These are phyloP conservation scores for Dasyurus viverrinus DNA, from an alignment of 2,113 vertebrate genomes.

Conservation along the genomic window DNA sequence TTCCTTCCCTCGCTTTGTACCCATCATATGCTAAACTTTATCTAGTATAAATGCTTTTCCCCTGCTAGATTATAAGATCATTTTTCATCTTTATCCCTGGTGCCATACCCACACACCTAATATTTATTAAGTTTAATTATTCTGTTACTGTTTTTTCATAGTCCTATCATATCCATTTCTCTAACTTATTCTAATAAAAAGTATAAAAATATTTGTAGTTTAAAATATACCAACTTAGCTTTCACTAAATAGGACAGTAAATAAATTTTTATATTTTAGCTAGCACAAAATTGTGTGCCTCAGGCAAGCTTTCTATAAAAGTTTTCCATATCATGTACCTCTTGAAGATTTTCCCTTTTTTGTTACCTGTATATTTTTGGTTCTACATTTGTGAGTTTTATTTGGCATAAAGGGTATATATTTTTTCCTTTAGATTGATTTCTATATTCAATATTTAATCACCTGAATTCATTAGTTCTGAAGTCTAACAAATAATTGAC, in stretches of 20 bases:
- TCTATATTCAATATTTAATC: slow-evolving; percentile 14
- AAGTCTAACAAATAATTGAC: slow-evolving; percentile 25
- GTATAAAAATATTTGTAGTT: not conserved
- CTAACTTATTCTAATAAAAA: not conserved
- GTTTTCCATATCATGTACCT: slow-evolving; percentile 38
- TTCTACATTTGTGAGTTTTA: slow-evolving; percentile 32
- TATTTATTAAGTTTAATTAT: not conserved
- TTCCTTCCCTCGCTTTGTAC: not conserved
- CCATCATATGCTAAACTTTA: not conserved
- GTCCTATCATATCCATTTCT: not conserved
- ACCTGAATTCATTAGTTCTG: not conserved
- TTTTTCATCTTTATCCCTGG: not conserved
- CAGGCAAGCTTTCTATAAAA: slow-evolving; percentile 19
- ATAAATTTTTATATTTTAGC: not conserved
- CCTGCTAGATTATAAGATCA: not conserved
- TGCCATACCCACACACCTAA: not conserved
- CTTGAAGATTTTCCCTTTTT: slow-evolving; percentile 44
- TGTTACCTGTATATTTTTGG: slow-evolving; percentile 23
- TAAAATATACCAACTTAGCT: not conserved
- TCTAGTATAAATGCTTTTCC: not conserved
- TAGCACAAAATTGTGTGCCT: slow-evolving; percentile 16
- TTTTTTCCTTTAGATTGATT: slow-evolving; percentile 30
- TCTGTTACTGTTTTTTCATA: not conserved
- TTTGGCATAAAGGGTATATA: not conserved
- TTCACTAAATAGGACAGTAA: not conserved